Evolutionary conservation across 2,113 vertebrate species (phyloP), one percentile per base, ranked within the genome.

Genomic region (Setophaga kirtlandii): DNA sequence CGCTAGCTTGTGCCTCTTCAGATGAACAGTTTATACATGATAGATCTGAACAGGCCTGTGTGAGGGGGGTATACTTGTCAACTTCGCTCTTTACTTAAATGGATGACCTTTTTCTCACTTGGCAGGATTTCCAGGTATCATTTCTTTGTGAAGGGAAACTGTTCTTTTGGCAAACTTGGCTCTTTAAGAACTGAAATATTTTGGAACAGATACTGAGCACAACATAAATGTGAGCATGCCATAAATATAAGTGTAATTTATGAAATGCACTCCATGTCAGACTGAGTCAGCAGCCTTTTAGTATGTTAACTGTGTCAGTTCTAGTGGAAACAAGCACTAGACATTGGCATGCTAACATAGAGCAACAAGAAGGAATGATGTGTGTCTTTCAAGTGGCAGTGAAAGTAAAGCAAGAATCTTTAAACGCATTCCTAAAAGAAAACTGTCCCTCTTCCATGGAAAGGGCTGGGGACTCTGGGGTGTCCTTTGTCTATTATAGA

Each of bases 31-130:
- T 91, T 52, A 49, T 12, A 58, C 21, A 35, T 11, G 8, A 55
- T 7, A 67, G 28, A 74, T 59, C 53, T 91, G 76, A 88, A 73
- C 31, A 73, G 67, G 70, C 31, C n/a, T 81, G 21, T 31, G 33
- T 0, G 4, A 18, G 15, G 15, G 2, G 7, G 7, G 6, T 7
- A 14, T 70, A 37, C 15, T 39, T 76, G 30, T 59, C 89, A 85
- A 39, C 24, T 93, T 75, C 41, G 39, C 30, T 89, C n/a, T 67
- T 93, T 93, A 31, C 50, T 87, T 74, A 89, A 89, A 89, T 68
- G 62, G 41, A 70, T 96, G 67, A 87, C 67, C 50, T 82, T 92
- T 94, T 82, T 67, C 81, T 93, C 91, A 88, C 84, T 91, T 96
- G 92, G 78, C 69, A 70, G 35, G 33, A 74, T 87, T 78, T 91